Evolutionary conservation across 1,140 invertebrate species (phyloP), one percentile per base, ranked within the genome.

Genomic region (Diprion similis): DNA sequence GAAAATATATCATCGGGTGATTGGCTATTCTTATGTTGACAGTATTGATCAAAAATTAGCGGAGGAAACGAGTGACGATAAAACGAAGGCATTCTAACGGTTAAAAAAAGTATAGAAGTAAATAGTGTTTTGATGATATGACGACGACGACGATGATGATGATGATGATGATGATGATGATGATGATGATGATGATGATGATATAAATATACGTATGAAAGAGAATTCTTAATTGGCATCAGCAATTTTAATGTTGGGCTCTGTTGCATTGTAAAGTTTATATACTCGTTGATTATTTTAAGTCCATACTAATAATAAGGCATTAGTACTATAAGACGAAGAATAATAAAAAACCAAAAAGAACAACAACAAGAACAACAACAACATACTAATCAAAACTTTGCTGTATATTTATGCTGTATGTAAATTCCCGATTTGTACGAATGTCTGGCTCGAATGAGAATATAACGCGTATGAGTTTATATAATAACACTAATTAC

Each of bases 221-320:
- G 51, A 59, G 11, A 8, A 59, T 59, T 59, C n/a, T 59, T 4
- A 59, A 59, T 59, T 59, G 51, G 51, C 51, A 59, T 59, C 51
- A 59, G 51, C 51, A 59, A 59, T 75, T 59, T 74, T 47, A 77
- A 73, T 65, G 81, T 83, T 83, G 77, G 78, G 77, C 81, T 83
- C 80, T 83, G 80, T 83, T 83, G 77, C 75, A 79, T 82, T 83
- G 81, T 81, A 83, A 83, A 83, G 79, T 84, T 84, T 83, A 82
- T 83, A 70, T 66, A 70, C 71, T 71, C 80, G 83, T 83, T 84
- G 77, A 82, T 84, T 83, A 82, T 73, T 82, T 82, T 83, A 84
- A 82, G 77, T 79, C 80, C 82, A 59, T 11, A 13, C 11, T 59
- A 59, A 59, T 59, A 59, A 15, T 59, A 59, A 59, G 51, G n/a